Base-by-base conservation (phyloP, 2,113 vertebrate species). In the Lophura nycthemera region DNA sequence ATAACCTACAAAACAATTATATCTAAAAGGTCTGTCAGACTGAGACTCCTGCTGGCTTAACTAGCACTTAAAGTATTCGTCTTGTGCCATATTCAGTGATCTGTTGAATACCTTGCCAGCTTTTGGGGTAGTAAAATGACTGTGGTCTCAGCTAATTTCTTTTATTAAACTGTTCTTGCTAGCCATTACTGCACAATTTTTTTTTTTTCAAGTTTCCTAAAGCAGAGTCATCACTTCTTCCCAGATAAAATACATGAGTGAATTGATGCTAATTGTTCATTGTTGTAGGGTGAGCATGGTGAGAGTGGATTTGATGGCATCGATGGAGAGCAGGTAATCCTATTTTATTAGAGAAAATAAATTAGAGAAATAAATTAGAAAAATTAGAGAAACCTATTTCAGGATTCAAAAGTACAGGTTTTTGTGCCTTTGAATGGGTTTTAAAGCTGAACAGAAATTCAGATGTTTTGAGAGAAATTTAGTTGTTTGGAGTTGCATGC, bases 301-400 rank as follows among this genome's bases (percentile, higher is more conserved):
- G 98, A 98, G 19, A 45, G 96, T 60, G 98, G 98, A 11, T 94
- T 98, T 79, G 95, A 98, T 92, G 98, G 98, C 22, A 93, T 98
- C 11, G 32, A 93, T 42, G 98, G 98, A 94, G 98, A 99, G 76
- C 97, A 98, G 98, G 98, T 99, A 98, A 83, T 56, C 15, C n/a
- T n/a, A n/a, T n/a, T n/a, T n/a, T n/a, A n/a, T n/a, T n/a, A n/a
- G n/a, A n/a, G n/a, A n/a, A n/a, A n/a, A n/a, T n/a, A n/a, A n/a
- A n/a, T n/a, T n/a, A n/a, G n/a, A n/a, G n/a, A n/a, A n/a, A n/a
- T n/a, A n/a, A n/a, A n/a, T n/a, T n/a, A n/a, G n/a, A n/a, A n/a
- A n/a, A 54, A 11, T 43, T 95, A 22, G 52, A 72, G 34, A 83
- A 24, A 42, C 8, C 34, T 20, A 3, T 18, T 11, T 88, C 21